Evolutionary conservation across 2,113 vertebrate genomes (phyloP).

Genomic region (Physeter macrocephalus): DNA sequence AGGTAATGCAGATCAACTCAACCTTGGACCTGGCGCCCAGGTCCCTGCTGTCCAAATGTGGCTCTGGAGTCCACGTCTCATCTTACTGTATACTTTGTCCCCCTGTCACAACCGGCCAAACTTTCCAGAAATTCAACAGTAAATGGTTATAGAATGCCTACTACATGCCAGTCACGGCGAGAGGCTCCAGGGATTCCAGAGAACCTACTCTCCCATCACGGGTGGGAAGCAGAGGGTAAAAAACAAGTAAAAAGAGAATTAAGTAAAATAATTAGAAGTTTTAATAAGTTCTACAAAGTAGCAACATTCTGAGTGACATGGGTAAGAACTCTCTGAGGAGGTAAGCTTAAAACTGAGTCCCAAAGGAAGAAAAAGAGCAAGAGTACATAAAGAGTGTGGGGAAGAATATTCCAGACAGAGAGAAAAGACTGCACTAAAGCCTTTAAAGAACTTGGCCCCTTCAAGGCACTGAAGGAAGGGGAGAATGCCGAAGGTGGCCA

Average conservation of each 20-base stretch:
- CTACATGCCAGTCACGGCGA: background rate
- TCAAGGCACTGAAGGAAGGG: background rate
- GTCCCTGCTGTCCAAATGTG: background rate
- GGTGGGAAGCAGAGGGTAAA: background rate
- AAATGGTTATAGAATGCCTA: background rate
- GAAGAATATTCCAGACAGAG: background rate
- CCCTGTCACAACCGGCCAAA: background rate
- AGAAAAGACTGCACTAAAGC: background rate
- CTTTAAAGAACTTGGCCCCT: background rate
- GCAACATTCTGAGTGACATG: background rate
- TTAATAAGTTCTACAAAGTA: background rate
- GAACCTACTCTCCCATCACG: background rate
- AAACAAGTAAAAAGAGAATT: background rate
- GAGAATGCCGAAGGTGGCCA: background rate
- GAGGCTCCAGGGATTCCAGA: background rate
- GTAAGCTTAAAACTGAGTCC: background rate
- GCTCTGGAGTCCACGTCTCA: background rate
- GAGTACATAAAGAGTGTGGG: background rate
- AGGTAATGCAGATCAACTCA: background rate
- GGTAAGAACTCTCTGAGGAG: background rate
- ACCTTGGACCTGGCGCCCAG: background rate
- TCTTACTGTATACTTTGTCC: background rate
- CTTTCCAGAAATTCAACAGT: background rate
- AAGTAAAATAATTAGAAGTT: background rate
- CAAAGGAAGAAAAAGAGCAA: background rate